Evolutionary conservation across 2,797 vertebrate genomes (phyloP).

Genomic region (Sebastes glaucus): DNA sequence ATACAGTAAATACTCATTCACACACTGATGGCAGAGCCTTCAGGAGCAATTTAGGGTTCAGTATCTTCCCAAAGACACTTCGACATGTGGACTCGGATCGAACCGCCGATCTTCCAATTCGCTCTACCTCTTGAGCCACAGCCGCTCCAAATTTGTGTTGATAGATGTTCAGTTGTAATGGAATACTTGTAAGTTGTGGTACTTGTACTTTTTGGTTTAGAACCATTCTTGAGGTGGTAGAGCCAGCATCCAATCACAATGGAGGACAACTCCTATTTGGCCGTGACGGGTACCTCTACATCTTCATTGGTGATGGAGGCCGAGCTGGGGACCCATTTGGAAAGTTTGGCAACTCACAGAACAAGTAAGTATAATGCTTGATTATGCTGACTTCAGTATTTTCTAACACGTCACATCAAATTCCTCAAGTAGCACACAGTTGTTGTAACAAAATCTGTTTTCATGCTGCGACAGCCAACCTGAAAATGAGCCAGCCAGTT

Average conservation of each 20-base stretch:
- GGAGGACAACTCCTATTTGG: slow-evolving; percentile 88
- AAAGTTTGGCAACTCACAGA: slow-evolving; percentile 88
- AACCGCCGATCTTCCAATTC: too few species aligned
- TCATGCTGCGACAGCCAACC: not conserved
- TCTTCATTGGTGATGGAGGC: slow-evolving; percentile 88
- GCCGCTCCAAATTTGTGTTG: not conserved
- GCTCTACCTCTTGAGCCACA: too few species aligned
- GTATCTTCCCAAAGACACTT: too few species aligned
- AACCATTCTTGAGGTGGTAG: slow-evolving; percentile 84
- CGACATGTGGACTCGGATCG: too few species aligned
- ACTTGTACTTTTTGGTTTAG: slow-evolving; percentile 48
- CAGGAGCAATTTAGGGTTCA: too few species aligned
- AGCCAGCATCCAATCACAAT: slow-evolving; percentile 89
- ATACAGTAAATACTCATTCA: too few species aligned
- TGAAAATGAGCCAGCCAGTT: not conserved
- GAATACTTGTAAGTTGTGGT: not conserved
- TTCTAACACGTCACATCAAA: not conserved
- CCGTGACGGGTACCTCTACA: slow-evolving; percentile 85
- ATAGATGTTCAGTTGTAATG: not conserved
- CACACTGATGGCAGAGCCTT: too few species aligned
- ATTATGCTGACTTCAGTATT: not conserved
- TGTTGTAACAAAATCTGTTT: not conserved
- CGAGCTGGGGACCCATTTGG: slow-evolving; percentile 88
- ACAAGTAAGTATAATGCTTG: slow-evolving; percentile 78
- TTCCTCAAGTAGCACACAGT: not conserved